Evolutionary conservation across 2,797 vertebrate species (phyloP), one percentile per base, ranked within the genome.

Genomic region (Uromys caudimaculatus): DNA sequence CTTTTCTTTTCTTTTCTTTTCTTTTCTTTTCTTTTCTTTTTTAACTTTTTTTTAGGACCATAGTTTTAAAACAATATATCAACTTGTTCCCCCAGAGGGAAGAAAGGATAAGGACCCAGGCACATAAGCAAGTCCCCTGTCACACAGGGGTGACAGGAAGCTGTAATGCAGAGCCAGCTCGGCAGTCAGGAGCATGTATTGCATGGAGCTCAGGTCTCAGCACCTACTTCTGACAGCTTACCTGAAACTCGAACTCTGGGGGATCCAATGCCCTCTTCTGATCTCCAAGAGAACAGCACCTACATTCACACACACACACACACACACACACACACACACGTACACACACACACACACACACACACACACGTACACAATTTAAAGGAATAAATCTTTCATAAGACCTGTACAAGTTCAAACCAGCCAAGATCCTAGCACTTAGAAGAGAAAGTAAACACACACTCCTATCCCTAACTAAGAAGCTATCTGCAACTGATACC

Each of bases 1-100:
- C n/a, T n/a, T n/a, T n/a, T n/a, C n/a, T n/a, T n/a, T n/a, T n/a
- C n/a, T n/a, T n/a, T n/a, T n/a, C n/a, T n/a, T n/a, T n/a, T n/a
- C n/a, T n/a, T n/a, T n/a, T n/a, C n/a, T n/a, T n/a, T n/a, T n/a
- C n/a, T n/a, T n/a, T n/a, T n/a, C n/a, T n/a, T n/a, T n/a, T n/a
- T n/a, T n/a, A n/a, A n/a, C n/a, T n/a, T n/a, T n/a, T n/a, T n/a
- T n/a, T n/a, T n/a, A n/a, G n/a, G n/a, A n/a, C n/a, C n/a, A n/a
- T n/a, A n/a, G 29, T 93, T 93, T 19, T 58, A 35, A 94, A 95
- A 76, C 75, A 95, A 94, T 77, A 71, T 69, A 92, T 64, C 87
- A 71, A 60, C 64, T 24, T 47, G 67, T 82, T 86, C 58, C 89
- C 89, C 64, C 71, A 91, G 3, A 62, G n/a, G 76, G 41, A 67